A percentile compares a stretch with the other conserved stretches of the same genome.
These are phyloP conservation scores for Drosophila picticornis DNA, from an alignment of 2,888 invertebrate genomes.

Conservation along the genomic window DNA sequence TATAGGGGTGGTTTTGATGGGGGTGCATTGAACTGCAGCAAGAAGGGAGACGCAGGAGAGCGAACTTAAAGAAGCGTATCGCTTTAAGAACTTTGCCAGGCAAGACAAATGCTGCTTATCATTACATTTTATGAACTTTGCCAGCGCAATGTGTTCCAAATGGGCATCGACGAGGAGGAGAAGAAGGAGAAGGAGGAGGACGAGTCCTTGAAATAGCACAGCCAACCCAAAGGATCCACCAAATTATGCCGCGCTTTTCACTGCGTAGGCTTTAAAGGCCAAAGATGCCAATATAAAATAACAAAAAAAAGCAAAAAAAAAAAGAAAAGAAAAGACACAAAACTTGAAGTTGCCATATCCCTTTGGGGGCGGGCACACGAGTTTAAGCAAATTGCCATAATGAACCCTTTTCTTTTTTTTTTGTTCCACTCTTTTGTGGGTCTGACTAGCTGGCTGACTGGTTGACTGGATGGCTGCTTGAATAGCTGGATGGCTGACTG, in stretches of 20 bases:
- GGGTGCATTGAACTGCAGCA: slow-evolving; percentile 52
- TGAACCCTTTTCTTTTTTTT: slow-evolving; percentile 71
- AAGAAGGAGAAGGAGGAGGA: neutral
- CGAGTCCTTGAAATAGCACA: slow-evolving; percentile 18
- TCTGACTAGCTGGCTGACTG: slow-evolving; percentile 43
- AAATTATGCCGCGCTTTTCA: slow-evolving; percentile 57
- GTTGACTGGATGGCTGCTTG: neutral
- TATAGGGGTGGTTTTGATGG: neutral
- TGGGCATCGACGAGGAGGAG: slow-evolving; percentile 19
- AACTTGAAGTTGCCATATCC: slow-evolving; percentile 43
- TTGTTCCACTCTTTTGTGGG: slow-evolving; percentile 36
- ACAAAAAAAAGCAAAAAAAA: neutral
- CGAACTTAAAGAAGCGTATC: slow-evolving; percentile 15
- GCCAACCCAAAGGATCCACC: slow-evolving; percentile 17
- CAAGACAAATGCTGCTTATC: slow-evolving; percentile 72
- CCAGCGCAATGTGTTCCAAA: slow-evolving; percentile 64
- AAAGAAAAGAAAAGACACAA: slow-evolving; percentile 45
- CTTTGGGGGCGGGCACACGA: slow-evolving; percentile 40
- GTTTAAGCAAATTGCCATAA: slow-evolving; percentile 81
- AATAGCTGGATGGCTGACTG: slow-evolving; percentile 1
- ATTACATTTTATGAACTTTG: slow-evolving; percentile 74
- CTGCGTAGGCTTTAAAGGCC: slow-evolving; percentile 61
- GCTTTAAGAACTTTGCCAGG: slow-evolving; percentile 15
- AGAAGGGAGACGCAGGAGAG: neutral
- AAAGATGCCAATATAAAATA: slow-evolving; percentile 29